Evolutionary conservation across 2,113 vertebrate genomes (phyloP).

Genomic region (Chaenocephalus aceratus): DNA sequence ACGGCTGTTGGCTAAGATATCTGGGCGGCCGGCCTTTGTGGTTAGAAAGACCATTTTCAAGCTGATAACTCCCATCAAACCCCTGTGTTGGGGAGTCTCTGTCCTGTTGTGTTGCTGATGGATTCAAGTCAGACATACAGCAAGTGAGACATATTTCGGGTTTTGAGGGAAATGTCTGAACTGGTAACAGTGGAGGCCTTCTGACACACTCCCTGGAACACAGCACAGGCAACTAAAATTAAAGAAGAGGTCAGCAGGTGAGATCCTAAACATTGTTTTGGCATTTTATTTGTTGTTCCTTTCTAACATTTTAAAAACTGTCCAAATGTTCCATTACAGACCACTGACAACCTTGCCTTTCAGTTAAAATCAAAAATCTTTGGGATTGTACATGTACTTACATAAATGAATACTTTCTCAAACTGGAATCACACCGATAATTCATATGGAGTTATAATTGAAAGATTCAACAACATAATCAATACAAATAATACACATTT

Average conservation of each 20-base stretch:
- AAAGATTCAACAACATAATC: neutral
- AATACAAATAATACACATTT: neutral
- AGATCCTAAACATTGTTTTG: neutral
- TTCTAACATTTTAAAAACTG: neutral
- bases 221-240: neutral
- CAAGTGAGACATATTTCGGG: conserved; percentile 28
- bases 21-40: neutral
- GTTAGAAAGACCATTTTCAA: conserved; percentile 48
- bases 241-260: neutral
- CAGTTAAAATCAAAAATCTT: neutral
- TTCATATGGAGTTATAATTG: neutral
- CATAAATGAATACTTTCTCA: neutral
- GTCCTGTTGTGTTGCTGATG: conserved; percentile 51
- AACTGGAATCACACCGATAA: neutral
- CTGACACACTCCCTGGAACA: neutral
- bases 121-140: conserved; percentile 26
- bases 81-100: conserved; percentile 31
- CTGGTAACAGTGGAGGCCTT: neutral
- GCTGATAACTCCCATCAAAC: conserved; percentile 50
- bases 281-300: neutral
- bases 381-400: neutral
- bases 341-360: neutral
- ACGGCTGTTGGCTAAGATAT: neutral
- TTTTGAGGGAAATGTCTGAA: neutral
- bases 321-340: neutral